Base-by-base conservation (phyloP, 2,888 invertebrate species). In the Harmothoe impar region DNA sequence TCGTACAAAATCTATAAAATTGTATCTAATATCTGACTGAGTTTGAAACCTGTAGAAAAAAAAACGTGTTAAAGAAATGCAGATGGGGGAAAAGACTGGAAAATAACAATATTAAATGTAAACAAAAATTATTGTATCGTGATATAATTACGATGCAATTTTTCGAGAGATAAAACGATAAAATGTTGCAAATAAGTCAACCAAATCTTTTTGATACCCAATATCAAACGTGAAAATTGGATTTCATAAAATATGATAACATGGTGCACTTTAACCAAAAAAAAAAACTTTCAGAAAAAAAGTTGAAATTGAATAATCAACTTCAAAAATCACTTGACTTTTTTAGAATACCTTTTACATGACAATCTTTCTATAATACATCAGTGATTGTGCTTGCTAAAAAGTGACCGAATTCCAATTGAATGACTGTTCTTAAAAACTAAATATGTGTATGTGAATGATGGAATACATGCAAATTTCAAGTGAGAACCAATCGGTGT, bases 391-490 rank as follows among this genome's bases (percentile, higher is more conserved):
- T 62, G 62, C 3, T 62, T 62, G 62, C 3, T 62, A 20, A 10
- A 43, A 43, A 43, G 43, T 43, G 43, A 43, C 43, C 43, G 10
- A 43, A 10, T 43, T 43, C 43, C 43, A 43, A 43, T 43, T 62
- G 23, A 62, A n/a, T 62, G 62, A 62, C n/a, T n/a, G 12, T 62
- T 62, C 77, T 31, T 77, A 77, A 77, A 77, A 77, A 31, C 31
- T 31, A 77, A 77, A 77, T 0, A 5, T 77, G 29, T 77, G 77
- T 77, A 7, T 77, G 77, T 77, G 31, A 15, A 77, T 43, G 43
- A 43, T 43, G 43, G 43, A 43, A 17, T 77, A 29, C 77, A 77
- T 77, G 77, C 77, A 77, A 77, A 77, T n/a, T 77, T 25, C n/a
- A 3, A 7, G 77, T 77, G 77, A 29, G 29, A 77, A 77, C 7